Evolutionary conservation across 2,888 invertebrate genomes (phyloP).

Genomic region (Aspidiotus rigidus): DNA sequence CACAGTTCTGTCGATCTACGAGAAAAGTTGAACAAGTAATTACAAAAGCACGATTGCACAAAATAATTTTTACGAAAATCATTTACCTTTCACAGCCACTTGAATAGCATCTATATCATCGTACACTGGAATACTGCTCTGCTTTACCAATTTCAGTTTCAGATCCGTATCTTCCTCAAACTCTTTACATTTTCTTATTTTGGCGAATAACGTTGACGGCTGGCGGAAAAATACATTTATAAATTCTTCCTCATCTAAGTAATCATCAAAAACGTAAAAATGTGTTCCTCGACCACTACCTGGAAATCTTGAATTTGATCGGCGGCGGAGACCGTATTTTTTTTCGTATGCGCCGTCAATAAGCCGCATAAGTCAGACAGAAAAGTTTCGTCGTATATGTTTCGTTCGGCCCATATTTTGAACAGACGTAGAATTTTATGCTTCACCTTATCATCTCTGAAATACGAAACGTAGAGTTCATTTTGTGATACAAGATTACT

Average conservation of each 20-base stretch:
- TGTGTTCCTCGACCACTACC: conserved; percentile 44
- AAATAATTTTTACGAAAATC: background rate
- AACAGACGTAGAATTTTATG: conserved; percentile 80
- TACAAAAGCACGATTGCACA: conserved; percentile 9
- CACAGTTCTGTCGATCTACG: conserved; percentile 41
- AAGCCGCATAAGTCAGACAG: conserved; percentile 75
- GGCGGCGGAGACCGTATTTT: conserved; percentile 45
- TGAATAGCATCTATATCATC: conserved; percentile 22
- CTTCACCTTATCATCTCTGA: conserved; percentile 79
- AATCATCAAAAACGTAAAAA: too few relatives aligned
- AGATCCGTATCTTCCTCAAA: conserved; percentile 64
- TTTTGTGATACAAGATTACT: background rate
- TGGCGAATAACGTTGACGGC: conserved; percentile 62
- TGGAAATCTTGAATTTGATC: conserved; percentile 57
- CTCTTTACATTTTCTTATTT: conserved; percentile 63
- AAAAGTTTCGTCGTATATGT: conserved; percentile 82
- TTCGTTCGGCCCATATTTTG: conserved; percentile 91
- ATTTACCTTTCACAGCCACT: conserved; percentile 22
- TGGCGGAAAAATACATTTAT: conserved; percentile 42
- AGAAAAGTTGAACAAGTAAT: conserved; percentile 8
- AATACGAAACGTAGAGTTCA: conserved; percentile 35
- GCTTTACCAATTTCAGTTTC: conserved; percentile 58
- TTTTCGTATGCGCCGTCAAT: conserved; percentile 65
- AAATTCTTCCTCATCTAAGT: too few relatives aligned
- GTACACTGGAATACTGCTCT: conserved; percentile 54